A percentile compares a stretch with the other conserved stretches of the same genome.
Evolutionary conservation across 2,113 vertebrate species (phyloP).

Genomic region (Petaurus breviceps): DNA sequence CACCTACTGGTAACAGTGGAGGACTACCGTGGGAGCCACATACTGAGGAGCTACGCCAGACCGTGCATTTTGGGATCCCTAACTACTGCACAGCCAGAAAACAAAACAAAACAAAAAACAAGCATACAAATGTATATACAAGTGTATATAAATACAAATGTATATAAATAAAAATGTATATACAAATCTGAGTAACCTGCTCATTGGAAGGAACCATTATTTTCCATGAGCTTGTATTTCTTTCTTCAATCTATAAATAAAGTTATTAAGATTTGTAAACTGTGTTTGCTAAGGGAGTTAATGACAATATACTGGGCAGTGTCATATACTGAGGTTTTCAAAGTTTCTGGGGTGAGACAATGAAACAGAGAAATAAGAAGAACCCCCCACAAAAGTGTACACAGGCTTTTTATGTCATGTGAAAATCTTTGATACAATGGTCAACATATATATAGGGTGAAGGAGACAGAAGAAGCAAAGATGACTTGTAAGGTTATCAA

Average conservation of each 20-base stretch:
- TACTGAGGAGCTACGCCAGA: neutral
- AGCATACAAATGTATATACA: neutral
- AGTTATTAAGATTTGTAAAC: neutral
- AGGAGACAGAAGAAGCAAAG: neutral
- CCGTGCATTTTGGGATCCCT: neutral
- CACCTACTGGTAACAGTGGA: neutral
- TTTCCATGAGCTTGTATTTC: neutral
- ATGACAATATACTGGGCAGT: neutral
- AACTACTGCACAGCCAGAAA: neutral
- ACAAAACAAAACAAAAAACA: neutral
- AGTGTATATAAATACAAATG: too few species aligned
- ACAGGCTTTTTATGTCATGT: neutral
- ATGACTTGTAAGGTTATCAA: neutral
- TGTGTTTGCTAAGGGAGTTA: neutral
- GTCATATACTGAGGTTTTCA: neutral
- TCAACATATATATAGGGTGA: neutral
- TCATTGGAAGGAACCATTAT: neutral
- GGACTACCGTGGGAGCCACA: neutral
- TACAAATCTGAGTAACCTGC: neutral
- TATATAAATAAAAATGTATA: too few species aligned
- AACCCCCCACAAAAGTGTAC: neutral
- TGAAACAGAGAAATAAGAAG: neutral
- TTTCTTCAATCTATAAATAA: neutral
- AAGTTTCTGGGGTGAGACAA: neutral
- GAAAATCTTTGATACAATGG: neutral